Conservation (phyloP, 2,888 invertebrate genomes). For the Suillia variegata region DNA sequence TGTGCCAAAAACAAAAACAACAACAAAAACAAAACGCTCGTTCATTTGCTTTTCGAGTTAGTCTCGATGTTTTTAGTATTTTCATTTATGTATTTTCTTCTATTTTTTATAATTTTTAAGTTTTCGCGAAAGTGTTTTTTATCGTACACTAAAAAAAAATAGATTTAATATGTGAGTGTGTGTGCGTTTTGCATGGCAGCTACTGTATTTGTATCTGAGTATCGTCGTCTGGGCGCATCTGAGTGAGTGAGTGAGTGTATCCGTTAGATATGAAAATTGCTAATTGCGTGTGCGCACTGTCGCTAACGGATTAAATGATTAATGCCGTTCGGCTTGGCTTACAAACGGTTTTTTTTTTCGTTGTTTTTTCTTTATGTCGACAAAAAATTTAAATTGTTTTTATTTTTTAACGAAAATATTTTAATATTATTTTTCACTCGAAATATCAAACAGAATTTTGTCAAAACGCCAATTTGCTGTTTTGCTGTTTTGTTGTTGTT, state of each 20-base stretch:
- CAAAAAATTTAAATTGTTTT: constrained; percentile 8
- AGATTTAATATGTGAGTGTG: too few species aligned
- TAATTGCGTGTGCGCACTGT: constrained; percentile 27
- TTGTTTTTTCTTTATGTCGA: not conserved
- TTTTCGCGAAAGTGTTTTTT: not conserved
- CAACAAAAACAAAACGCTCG: too few species aligned
- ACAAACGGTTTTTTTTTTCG: too few species aligned
- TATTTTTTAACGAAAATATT: not conserved
- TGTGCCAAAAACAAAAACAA: constrained; percentile 28
- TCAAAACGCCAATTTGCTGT: constrained; percentile 9
- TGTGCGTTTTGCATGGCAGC: not conserved
- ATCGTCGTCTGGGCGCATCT: too few species aligned
- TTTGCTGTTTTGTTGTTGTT: constrained; percentile 6
- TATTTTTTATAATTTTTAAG: not conserved
- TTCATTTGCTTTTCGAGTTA: too few species aligned
- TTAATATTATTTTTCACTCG: too few species aligned
- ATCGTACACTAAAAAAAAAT: not conserved
- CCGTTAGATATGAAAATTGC: too few species aligned
- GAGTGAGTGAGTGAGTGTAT: too few species aligned
- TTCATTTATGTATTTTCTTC: not conserved
- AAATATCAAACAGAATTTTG: constrained; percentile 2
- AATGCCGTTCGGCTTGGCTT: constrained; percentile 7
- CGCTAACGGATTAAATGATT: constrained; percentile 19
- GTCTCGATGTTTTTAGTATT: too few species aligned
- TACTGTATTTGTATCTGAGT: too few species aligned